Percentiles rank a stretch among this genome's conserved stretches.
phyloP scores from a whole-genome alignment of 2,888 invertebrate species.

The Drosophila tanythrix region DNA sequence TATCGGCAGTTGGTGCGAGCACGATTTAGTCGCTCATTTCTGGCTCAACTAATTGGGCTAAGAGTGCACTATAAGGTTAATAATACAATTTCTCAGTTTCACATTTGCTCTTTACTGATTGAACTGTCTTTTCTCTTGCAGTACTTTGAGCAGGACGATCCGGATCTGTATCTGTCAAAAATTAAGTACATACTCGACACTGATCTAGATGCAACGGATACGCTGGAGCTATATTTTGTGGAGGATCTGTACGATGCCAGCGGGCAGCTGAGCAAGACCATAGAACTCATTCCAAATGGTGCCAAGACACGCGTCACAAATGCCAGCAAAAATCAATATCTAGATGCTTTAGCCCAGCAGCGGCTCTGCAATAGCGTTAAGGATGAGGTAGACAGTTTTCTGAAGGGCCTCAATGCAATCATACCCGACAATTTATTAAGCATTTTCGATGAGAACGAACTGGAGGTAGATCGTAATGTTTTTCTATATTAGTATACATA shows the following conservation, averaged over 20 bases:
- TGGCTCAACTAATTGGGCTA: constrained; percentile 97
- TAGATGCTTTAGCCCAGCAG: constrained; percentile 95
- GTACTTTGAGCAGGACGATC: constrained; percentile 98
- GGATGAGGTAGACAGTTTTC: constrained; percentile 94
- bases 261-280: constrained; percentile 91
- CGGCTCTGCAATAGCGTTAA: constrained; percentile 92
- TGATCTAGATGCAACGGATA: constrained; percentile 91
- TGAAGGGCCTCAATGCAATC: constrained; percentile 95
- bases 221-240: constrained; percentile 93
- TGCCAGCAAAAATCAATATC: constrained; percentile 88
- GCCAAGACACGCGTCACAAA: constrained; percentile 88
- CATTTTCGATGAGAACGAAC: constrained; percentile 97
- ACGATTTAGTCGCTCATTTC: constrained; percentile 94
- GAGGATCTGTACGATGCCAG: constrained; percentile 94
- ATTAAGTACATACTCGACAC: constrained; percentile 96
- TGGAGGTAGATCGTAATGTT: constrained; percentile 89
- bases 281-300: constrained; percentile 94
- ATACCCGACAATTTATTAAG: constrained; percentile 96
- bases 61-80: constrained; percentile 95
- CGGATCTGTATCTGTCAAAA: constrained; percentile 96
- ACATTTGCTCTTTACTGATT: background rate
- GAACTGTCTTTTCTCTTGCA: constrained; percentile 82
- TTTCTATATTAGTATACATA: background rate
- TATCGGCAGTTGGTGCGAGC: constrained; percentile 96
- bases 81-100: rapidly evolving